Conservation (phyloP, 1,140 invertebrate species). For the Cydia amplana region DNA sequence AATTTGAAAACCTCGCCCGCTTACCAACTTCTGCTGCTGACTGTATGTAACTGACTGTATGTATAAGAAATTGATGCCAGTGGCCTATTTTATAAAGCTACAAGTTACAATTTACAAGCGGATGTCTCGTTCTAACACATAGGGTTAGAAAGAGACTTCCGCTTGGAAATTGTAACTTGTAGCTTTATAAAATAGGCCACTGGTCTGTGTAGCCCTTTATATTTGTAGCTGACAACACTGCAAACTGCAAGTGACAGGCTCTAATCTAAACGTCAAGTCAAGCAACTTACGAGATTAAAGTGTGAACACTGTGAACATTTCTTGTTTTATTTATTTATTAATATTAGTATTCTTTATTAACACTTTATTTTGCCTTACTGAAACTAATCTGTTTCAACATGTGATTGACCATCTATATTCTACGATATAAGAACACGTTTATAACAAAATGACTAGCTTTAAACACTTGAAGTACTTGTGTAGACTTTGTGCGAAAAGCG, state of each 20-base stretch:
- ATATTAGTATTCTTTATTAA: slow-evolving; percentile 8
- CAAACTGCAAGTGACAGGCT: neutral
- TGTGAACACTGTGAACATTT: slow-evolving; percentile 5
- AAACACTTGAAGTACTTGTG: slow-evolving; percentile 72
- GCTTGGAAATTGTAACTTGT: too few species aligned
- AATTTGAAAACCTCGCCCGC: too few species aligned
- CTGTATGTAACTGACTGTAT: too few species aligned
- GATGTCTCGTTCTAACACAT: too few species aligned
- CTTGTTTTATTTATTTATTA: slow-evolving; percentile 30
- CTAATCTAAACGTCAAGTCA: too few species aligned
- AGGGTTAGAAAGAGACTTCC: too few species aligned
- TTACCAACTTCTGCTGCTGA: too few species aligned
- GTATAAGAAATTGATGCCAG: too few species aligned
- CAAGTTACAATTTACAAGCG: too few species aligned
- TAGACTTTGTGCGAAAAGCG: slow-evolving; percentile 71
- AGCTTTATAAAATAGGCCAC: too few species aligned
- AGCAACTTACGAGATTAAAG: too few species aligned
- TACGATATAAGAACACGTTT: neutral
- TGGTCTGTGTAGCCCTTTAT: neutral
- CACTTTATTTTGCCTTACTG: neutral
- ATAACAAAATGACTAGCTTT: slow-evolving; percentile 54
- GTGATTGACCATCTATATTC: neutral
- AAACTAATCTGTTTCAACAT: neutral
- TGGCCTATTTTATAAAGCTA: too few species aligned
- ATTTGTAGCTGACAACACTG: neutral